Conservation (phyloP, 2,113 vertebrate species). For the Apodemus sylvaticus region DNA sequence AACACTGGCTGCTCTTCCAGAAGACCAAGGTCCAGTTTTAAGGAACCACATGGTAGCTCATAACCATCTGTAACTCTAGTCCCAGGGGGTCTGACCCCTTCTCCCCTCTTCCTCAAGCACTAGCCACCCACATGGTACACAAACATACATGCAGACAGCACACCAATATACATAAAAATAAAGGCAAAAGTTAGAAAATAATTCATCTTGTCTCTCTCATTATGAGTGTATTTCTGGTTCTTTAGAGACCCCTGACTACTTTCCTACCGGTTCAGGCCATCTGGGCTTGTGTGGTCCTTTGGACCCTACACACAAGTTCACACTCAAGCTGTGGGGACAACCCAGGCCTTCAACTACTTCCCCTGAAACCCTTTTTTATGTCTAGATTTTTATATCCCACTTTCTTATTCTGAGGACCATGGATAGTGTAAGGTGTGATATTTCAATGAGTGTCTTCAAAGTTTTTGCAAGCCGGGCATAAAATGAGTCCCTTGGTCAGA, state of each 20-base stretch:
- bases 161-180: background rate
- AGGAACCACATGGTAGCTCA: background rate
- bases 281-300: background rate
- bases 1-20: background rate
- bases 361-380: background rate
- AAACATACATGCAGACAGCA: background rate
- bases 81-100: background rate
- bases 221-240: background rate
- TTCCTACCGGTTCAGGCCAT: background rate
- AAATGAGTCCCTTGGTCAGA: background rate
- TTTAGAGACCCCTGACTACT: background rate
- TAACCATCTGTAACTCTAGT: background rate
- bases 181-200: background rate
- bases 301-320: background rate
- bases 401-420: background rate
- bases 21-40: background rate
- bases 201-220: too few relatives aligned
- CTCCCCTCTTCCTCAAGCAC: background rate
- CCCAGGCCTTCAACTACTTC: too few relatives aligned
- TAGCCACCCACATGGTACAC: background rate
- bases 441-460: background rate
- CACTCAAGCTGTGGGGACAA: background rate
- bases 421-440: background rate
- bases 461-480: background rate
- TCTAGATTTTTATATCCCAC: background rate